Evolutionary conservation across 2,797 vertebrate species (phyloP), one percentile per base, ranked within the genome.

Genomic region (Pantherophis alleghaniensis): DNA sequence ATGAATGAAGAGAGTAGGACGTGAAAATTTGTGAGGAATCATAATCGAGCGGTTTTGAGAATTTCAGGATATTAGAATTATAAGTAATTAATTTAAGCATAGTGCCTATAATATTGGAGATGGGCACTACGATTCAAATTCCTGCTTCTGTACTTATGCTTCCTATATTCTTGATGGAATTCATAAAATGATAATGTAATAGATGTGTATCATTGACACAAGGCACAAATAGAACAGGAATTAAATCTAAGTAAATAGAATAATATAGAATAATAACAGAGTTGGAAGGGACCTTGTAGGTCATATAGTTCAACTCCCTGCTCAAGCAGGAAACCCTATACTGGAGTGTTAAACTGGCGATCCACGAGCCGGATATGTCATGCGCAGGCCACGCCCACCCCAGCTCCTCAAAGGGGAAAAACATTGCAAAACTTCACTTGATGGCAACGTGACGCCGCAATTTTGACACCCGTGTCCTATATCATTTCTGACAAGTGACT

Each of bases 21-120:
- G 5, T 56, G 89, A 87, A 79, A 89, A 66, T 83, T 95, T 93
- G 91, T 60, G 53, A 88, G 61, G 47, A 93, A 93, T 90, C 56
- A 79, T 91, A 91, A 94, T 91, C 94, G 88, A 94, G 89, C 93
- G 55, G 86, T 74, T 59, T 91, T 60, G 26, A 69, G 95, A 92
- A 18, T 56, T 26, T 92, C 89, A 51, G 7, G 63, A 63, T 87
- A n/a, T 91, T 87, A 63, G 12, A 66, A n/a, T 57, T 56, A 69
- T 56, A 88, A 26, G 37, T 83, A 87, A 55, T 88, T 88, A 16
- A 53, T 92, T 63, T 56, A 92, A 88, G 32, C 18, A 26, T 18
- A 16, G 55, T 63, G 42, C 47, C 37, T 74, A 59, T 92, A 26
- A 12, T 37, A 69, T 87, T 37, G 53, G 61, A 26, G 3, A 22